phyloP scores from a whole-genome alignment of 2,113 vertebrate genomes.

The Gopherus flavomarginatus region DNA sequence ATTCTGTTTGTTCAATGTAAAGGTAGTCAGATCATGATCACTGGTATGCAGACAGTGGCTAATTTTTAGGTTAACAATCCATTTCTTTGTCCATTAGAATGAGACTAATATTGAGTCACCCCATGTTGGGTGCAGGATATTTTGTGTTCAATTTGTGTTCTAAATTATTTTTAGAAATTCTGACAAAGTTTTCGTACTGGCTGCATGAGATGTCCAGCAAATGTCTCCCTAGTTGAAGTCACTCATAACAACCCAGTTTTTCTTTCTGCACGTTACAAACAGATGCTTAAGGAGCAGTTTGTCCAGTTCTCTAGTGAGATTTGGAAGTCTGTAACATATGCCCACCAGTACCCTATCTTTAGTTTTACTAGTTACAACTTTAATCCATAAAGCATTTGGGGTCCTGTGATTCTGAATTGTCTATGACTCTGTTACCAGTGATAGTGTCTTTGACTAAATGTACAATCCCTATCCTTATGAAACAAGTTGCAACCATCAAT shows the following conservation, averaged over 20 bases:
- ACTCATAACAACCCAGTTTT: neutral
- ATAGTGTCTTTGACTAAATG: too few relatives aligned
- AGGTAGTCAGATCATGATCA: too few relatives aligned
- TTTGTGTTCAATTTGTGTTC: neutral
- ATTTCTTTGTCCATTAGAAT: too few relatives aligned
- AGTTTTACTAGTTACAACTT: neutral
- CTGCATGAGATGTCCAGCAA: neutral
- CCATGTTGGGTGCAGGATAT: neutral
- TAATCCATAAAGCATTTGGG: neutral
- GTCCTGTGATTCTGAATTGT: too few relatives aligned
- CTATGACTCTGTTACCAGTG: too few relatives aligned
- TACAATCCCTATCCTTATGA: too few relatives aligned
- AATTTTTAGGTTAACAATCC: too few relatives aligned
- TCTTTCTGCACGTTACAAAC: neutral
- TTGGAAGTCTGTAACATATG: neutral
- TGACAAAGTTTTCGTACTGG: neutral
- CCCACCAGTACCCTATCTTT: neutral
- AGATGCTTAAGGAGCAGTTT: neutral
- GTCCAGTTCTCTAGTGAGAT: neutral
- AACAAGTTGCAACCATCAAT: too few relatives aligned
- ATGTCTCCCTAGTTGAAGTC: neutral
- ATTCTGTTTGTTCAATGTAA: too few relatives aligned
- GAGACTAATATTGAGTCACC: too few relatives aligned
- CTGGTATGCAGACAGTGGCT: too few relatives aligned
- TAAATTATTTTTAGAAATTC: neutral